Conservation (phyloP, 2,797 vertebrate genomes). For the Tangara arthus region DNA sequence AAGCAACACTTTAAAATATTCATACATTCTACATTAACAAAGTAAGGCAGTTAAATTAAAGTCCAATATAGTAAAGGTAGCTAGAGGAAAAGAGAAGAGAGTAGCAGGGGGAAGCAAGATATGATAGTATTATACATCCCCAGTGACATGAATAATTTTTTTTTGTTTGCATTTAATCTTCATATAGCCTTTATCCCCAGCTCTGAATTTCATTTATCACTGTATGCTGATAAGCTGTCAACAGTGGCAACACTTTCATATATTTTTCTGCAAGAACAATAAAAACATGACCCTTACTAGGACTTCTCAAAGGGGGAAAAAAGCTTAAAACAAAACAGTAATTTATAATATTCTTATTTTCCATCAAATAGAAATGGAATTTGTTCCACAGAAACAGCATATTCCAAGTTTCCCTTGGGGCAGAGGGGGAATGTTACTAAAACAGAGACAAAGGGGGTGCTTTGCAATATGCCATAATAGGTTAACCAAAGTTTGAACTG, state of each 20-base stretch:
- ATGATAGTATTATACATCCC: neutral
- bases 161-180: neutral
- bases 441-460: constrained; percentile 35
- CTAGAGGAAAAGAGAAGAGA: neutral
- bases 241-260: neutral
- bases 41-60: neutral
- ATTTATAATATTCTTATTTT: constrained; percentile 33
- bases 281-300: constrained; percentile 11
- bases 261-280: constrained; percentile 14
- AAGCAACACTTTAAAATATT: neutral
- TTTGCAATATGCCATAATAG: constrained; percentile 35
- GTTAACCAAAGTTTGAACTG: constrained; percentile 53
- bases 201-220: constrained; percentile 38
- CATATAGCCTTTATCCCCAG: neutral
- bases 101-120: neutral
- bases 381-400: constrained; percentile 56
- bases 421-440: constrained; percentile 55
- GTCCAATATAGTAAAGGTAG: neutral
- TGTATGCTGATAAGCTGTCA: neutral
- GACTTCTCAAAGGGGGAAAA: neutral
- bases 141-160: neutral
- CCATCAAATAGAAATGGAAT: constrained; percentile 69
- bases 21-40: neutral
- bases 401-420: neutral
- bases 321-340: neutral